Conservation (phyloP, 2,113 vertebrate species). For the Sebastes schlegelii region DNA sequence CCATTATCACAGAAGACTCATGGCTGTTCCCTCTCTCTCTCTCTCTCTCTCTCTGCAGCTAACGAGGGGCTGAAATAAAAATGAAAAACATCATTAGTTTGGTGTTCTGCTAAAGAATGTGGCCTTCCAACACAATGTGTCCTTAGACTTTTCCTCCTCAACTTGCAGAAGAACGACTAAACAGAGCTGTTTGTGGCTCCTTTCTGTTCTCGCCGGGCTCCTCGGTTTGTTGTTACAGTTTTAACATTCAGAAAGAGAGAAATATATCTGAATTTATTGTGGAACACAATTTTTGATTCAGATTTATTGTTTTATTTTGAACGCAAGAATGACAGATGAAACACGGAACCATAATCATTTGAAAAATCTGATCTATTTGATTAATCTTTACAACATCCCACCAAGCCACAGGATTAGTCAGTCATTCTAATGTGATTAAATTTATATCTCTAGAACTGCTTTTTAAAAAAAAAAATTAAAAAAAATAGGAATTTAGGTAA, state of each 20-base stretch:
- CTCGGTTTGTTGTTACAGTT: neutral
- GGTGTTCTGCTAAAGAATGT: slow-evolving; percentile 46
- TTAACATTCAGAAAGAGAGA: neutral
- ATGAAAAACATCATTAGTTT: slow-evolving; percentile 72
- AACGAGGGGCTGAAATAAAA: slow-evolving; percentile 60
- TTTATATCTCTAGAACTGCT: neutral
- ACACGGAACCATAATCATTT: neutral
- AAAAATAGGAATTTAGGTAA: neutral
- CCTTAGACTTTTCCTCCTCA: slow-evolving; percentile 44
- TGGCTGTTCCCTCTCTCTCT: slow-evolving; percentile 55
- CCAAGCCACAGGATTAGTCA: neutral
- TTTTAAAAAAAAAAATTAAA: neutral
- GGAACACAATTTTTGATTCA: neutral
- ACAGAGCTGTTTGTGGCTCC: slow-evolving; percentile 8
- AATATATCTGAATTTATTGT: neutral
- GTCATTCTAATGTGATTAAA: neutral
- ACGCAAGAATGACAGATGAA: neutral
- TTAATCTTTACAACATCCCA: neutral
- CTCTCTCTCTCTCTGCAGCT: slow-evolving; percentile 51
- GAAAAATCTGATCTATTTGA: neutral
- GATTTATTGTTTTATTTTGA: neutral
- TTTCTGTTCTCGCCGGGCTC: neutral
- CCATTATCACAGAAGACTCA: slow-evolving; percentile 80
- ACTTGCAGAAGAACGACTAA: slow-evolving; percentile 11
- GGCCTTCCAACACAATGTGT: slow-evolving; percentile 35